Conservation (phyloP, 2,797 vertebrate species). For the Scomberomorus guttatus region DNA sequence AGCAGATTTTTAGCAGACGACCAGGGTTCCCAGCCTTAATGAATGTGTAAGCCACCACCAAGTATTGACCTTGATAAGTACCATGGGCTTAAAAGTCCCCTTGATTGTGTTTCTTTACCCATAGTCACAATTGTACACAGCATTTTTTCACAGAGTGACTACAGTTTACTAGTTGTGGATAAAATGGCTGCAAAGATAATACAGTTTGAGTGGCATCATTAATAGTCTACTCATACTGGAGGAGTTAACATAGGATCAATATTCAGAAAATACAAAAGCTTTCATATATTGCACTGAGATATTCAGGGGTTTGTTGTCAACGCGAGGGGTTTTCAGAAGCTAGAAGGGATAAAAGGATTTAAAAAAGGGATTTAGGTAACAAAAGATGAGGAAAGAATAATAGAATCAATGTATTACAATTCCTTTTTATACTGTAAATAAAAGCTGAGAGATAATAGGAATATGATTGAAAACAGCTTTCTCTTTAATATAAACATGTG, state of each 20-base stretch:
- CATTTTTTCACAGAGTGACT: slow-evolving; percentile 21
- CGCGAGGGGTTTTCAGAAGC: slow-evolving; percentile 56
- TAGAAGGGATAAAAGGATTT: slow-evolving; percentile 77
- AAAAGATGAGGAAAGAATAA: slow-evolving; percentile 72
- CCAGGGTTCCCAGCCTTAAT: slow-evolving; percentile 21
- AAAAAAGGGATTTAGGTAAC: slow-evolving; percentile 73
- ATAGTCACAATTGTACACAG: slow-evolving; percentile 5
- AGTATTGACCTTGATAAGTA: slow-evolving; percentile 60
- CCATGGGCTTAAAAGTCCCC: slow-evolving; percentile 30
- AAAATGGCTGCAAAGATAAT: slow-evolving; percentile 36
- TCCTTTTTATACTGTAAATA: slow-evolving; percentile 60
- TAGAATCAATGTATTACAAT: slow-evolving; percentile 62
- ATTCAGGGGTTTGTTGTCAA: slow-evolving; percentile 62
- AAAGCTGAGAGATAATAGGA: slow-evolving; percentile 46
- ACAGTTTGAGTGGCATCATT: slow-evolving; percentile 43
- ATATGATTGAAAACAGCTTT: slow-evolving; percentile 35
- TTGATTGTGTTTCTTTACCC: slow-evolving; percentile 36
- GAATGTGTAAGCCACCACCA: slow-evolving; percentile 48
- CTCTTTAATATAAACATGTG: slow-evolving; percentile 12
- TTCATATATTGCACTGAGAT: slow-evolving; percentile 56
- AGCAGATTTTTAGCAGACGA: slow-evolving; percentile 36
- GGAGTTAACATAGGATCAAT: slow-evolving; percentile 55
- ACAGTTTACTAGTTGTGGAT: slow-evolving; percentile 29
- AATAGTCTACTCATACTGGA: slow-evolving; percentile 46
- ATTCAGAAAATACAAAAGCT: slow-evolving; percentile 63